Conservation (phyloP, 2,888 invertebrate genomes). For the Stenurella melanura region DNA sequence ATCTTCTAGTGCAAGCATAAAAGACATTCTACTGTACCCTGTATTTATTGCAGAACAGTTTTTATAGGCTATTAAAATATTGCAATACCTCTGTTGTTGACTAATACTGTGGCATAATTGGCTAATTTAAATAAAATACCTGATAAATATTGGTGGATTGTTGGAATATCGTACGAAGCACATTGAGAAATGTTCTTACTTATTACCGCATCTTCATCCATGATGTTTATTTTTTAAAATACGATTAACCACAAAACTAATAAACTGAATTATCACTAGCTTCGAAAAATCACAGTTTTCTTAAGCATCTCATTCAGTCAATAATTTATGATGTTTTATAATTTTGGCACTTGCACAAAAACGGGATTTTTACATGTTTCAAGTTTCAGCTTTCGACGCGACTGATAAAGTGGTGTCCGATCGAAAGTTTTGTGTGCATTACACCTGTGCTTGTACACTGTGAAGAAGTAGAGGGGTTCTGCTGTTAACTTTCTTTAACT, state of each 20-base stretch:
- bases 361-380: not conserved
- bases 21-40: too few species aligned
- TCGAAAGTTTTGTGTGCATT: conserved; percentile 8
- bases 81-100: not conserved
- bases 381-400: conserved; percentile 5
- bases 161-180: conserved; percentile 63
- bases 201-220: conserved; percentile 19
- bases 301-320: not conserved
- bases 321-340: not conserved
- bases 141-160: conserved; percentile 66
- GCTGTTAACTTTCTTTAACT: conserved; percentile 17
- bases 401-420: not conserved
- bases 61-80: not conserved
- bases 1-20: too few species aligned
- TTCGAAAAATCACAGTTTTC: not conserved
- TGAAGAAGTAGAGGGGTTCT: conserved; percentile 22
- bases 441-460: conserved; percentile 12
- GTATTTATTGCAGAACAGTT: not conserved
- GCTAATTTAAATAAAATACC: conserved; percentile 54
- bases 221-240: not conserved
- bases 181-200: conserved; percentile 53
- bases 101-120: not conserved
- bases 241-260: not conserved
- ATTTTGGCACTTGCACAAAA: not conserved
- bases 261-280: not conserved